Percentiles rank a stretch among this genome's conserved stretches.
Evolutionary conservation across 2,888 invertebrate species (phyloP).

Genomic region (Belgica antarctica): DNA sequence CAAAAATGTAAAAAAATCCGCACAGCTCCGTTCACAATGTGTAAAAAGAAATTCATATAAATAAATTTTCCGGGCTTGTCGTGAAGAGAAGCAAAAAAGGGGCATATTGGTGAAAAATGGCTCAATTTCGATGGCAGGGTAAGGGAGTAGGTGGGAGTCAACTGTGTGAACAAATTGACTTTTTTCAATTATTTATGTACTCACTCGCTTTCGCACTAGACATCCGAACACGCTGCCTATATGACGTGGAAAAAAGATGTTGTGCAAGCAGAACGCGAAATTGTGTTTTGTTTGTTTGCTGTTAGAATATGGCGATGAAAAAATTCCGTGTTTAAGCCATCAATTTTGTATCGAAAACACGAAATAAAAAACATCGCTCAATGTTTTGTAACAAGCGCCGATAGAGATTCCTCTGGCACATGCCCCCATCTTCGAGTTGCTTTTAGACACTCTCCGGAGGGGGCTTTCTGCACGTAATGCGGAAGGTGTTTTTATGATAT

Average conservation of each 20-base stretch:
- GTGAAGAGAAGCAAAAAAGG: not conserved
- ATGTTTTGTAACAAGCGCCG: not conserved
- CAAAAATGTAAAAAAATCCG: no score
- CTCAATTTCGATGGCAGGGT: not conserved
- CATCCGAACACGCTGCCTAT: conserved; percentile 8
- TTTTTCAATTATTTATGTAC: conserved; percentile 42
- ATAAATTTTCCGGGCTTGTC: not conserved
- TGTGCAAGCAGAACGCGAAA: conserved; percentile 14
- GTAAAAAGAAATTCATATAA: not conserved
- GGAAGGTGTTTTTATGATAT: not conserved
- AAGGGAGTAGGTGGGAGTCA: not conserved
- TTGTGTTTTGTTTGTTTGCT: conserved; percentile 8
- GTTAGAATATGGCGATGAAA: conserved; percentile 10
- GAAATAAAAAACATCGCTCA: conserved; percentile 6
- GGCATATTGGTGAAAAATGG: conserved; percentile 10
- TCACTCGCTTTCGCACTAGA: not conserved
- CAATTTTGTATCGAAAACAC: conserved; percentile 36
- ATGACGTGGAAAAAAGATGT: conserved; percentile 5
- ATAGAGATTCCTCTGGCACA: not conserved
- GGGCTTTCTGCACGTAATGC: not conserved
- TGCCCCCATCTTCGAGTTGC: not conserved
- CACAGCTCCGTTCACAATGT: no score
- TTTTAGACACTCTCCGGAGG: not conserved
- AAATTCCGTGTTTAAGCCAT: conserved; percentile 2
- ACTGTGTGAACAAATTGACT: conserved; percentile 37